Evolutionary conservation across 2,113 vertebrate species (phyloP).

Genomic region (Takifugu flavidus): DNA sequence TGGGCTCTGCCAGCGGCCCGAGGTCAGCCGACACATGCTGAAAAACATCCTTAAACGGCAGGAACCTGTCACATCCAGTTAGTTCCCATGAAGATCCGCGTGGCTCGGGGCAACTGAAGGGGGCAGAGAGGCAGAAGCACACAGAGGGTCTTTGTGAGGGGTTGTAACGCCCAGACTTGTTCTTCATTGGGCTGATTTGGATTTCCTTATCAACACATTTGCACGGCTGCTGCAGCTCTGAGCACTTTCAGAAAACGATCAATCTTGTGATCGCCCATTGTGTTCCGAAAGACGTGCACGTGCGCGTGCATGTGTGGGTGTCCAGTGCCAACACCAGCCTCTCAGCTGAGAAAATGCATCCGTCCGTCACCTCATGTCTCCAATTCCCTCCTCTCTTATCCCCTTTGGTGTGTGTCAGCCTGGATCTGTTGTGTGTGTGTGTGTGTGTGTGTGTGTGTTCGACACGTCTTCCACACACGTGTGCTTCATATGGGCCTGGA

Average conservation of each 20-base stretch:
- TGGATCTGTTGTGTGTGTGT: neutral
- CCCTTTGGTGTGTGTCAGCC: slow-evolving; percentile 5
- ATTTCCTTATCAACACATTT: neutral
- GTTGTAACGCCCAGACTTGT: slow-evolving; percentile 18
- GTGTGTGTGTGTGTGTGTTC: neutral
- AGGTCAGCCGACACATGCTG: slow-evolving; percentile 1
- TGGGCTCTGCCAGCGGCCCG: no score
- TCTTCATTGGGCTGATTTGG: slow-evolving; percentile 28
- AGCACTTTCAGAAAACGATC: neutral
- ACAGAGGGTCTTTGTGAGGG: slow-evolving; percentile 17
- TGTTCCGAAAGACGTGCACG: neutral
- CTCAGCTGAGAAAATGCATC: slow-evolving; percentile 17
- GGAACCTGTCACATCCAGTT: slow-evolving; percentile 38
- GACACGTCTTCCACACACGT: slow-evolving; percentile 17
- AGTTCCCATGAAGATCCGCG: neutral
- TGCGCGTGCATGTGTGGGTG: slow-evolving; percentile 41
- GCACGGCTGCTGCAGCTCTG: slow-evolving; percentile 1
- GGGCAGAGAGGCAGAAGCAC: neutral
- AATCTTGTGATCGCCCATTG: neutral
- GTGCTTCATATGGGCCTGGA: slow-evolving; percentile 16
- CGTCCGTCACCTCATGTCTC: slow-evolving; percentile 28
- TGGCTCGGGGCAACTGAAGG: neutral
- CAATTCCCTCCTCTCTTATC: slow-evolving; percentile 23
- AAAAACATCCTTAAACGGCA: slow-evolving; percentile 22
- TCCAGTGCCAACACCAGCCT: slow-evolving; percentile 31